Base-by-base conservation (phyloP, 2,113 vertebrate species). In the Chlorodrepanis virens region DNA sequence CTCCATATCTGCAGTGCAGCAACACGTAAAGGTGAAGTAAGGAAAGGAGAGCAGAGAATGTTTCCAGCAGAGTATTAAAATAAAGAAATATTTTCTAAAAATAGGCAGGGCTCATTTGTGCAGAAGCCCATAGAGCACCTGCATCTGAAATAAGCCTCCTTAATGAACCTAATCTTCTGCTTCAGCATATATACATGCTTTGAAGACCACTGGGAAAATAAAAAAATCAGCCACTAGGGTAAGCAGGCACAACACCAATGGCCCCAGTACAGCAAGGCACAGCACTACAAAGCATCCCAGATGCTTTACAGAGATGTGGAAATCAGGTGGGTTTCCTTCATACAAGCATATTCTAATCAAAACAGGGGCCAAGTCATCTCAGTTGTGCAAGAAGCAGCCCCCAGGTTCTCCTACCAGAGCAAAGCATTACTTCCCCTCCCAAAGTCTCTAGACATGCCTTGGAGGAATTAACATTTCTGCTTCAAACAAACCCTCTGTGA, bases 91-190 rank as follows among this genome's bases (percentile, higher is more conserved):
- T 8, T 33, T 81, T 50, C 49, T 11, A 2, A 28, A 12, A 68
- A 44, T 42, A 54, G 50, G 12, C 42, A 94, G 50, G 33, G 65
- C 63, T 70, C 42, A 57, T 87, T 54, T 83, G 70, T 42, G 37
- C 89, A 85, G 84, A 71, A 83, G 65, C 61, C 39, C 50, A 31
- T 3, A 42, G 25, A 84, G 59, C 54, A 63, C 37, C 74, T 94
- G 75, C 82, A 92, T 88, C 82, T 68, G 47, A 95, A 96, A 93
- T 39, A 39, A 94, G 44, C 33, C 44, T 70, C 67, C 35, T 91
- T 21, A 69, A 50, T 29, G 54, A 93, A 93, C 64, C 24, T 44
- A 28, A 90, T 89, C 87, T 39, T 91, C 75, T 49, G 24, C 49
- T 92, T 88, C 4, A 0, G 79, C 3, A 1, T 39, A 76, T 0